Conservation (phyloP, 2,888 invertebrate genomes). For the Herminia tarsipennalis region DNA sequence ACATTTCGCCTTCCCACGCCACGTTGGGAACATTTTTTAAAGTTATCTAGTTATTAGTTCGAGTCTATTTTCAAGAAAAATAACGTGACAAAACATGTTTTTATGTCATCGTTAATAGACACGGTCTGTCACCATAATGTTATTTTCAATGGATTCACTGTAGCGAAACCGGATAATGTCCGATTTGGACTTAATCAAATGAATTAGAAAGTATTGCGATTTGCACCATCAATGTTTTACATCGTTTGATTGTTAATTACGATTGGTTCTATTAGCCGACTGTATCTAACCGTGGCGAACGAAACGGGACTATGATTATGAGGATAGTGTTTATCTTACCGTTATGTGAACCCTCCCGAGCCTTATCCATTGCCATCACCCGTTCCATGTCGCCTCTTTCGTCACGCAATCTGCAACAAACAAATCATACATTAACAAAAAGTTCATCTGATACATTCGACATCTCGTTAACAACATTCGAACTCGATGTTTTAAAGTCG, state of each 20-base stretch:
- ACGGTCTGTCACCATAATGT: too few relatives aligned
- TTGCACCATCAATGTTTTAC: constrained; percentile 6
- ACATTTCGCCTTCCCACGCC: too few relatives aligned
- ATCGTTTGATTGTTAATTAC: constrained; percentile 14
- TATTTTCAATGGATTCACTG: constrained; percentile 1
- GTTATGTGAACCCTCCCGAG: constrained; percentile 95
- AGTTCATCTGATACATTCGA: constrained; percentile 47
- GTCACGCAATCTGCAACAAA: constrained; percentile 93
- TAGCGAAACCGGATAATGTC: constrained; percentile 4
- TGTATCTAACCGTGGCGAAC: not conserved
- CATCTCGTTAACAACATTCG: constrained; percentile 70
- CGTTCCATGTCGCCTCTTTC: constrained; percentile 94
- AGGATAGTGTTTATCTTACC: constrained; percentile 84
- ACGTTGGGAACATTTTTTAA: too few relatives aligned
- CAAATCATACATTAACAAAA: constrained; percentile 47
- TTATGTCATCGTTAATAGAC: too few relatives aligned
- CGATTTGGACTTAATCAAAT: constrained; percentile 9
- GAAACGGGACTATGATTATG: constrained; percentile 11
- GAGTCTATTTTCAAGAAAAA: too few relatives aligned
- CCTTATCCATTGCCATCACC: constrained; percentile 92
- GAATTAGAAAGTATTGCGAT: constrained; percentile 26
- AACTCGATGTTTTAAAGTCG: constrained; percentile 60
- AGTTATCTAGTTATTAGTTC: too few relatives aligned
- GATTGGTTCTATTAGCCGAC: not conserved
- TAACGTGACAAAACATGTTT: too few relatives aligned